Base-by-base conservation (phyloP, 2,113 vertebrate species). In the Stictonetta naevosa region DNA sequence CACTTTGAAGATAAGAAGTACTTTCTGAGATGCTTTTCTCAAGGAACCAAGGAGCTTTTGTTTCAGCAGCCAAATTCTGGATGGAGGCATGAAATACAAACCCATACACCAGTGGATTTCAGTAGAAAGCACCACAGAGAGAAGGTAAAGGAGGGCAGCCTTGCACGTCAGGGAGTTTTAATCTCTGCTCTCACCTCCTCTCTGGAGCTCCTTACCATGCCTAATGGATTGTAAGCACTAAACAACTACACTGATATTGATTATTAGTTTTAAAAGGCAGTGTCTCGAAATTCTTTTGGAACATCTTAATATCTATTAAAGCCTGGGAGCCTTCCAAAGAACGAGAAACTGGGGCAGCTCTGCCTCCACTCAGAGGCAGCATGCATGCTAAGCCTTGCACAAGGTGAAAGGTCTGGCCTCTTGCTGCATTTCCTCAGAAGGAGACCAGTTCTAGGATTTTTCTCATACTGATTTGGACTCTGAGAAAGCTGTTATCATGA, bases 1-100 rank as follows among this genome's bases (percentile, higher is more conserved):
- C 74, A 95, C 91, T 97, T 94, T 95, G 84, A 96, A 95, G 91
- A 85, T 87, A 87, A 95, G 68, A 86, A 82, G 71, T 44, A 73
- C 23, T 73, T 95, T 95, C 67, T 91, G 78, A 46, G 62, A 87
- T 1, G 5, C 72, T 91, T 91, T 95, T 84, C 86, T 75, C 48
- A 55, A 91, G 92, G 91, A 94, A 97, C 48, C 74, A 95, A 91
- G 50, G 78, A 80, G 71, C 58, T 93, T 97, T 95, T 95, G 84
- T 95, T 96, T 94, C 77, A 58, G 50, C 73, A 66, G 82, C 78
- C 94, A 94, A 74, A 91, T 77, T 79, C 48, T 87, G 78, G 81
- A 79, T 73, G 36, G 26, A 87, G 58, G 26, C 55, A 85, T 31
- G 71, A 96, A 89, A 91, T 33, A 77, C 66, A 85, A 95, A 83